Conservation (phyloP, 2,113 vertebrate genomes). For the Rhea americana region DNA sequence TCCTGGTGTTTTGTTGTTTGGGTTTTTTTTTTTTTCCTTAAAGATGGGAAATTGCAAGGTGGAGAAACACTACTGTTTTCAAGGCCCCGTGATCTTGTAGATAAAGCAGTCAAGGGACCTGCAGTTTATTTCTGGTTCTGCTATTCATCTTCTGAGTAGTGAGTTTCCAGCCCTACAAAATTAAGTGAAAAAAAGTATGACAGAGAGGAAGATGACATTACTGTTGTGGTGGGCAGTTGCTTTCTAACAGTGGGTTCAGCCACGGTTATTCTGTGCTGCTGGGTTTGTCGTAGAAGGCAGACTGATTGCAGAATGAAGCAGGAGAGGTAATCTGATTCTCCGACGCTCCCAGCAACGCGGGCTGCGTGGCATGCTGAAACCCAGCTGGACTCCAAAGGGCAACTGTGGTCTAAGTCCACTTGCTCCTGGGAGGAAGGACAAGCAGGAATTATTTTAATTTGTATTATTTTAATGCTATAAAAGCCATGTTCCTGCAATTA, state of each 20-base stretch:
- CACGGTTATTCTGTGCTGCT: not conserved
- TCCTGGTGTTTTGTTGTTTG: no score
- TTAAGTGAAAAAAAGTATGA: not conserved
- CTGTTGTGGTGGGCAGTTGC: not conserved
- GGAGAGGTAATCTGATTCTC: conserved; percentile 1
- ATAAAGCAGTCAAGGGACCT: not conserved
- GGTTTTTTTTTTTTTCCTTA: no score
- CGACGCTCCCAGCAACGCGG: rapidly evolving
- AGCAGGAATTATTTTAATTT: conserved; percentile 32
- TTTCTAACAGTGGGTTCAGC: not conserved
- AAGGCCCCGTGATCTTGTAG: not conserved
- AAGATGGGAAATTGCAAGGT: no score
- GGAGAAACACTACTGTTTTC: no score
- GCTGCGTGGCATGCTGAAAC: rapidly evolving
- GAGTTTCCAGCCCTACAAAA: not conserved
- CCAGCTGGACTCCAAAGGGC: not conserved
- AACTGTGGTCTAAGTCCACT: not conserved
- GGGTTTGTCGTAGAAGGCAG: not conserved
- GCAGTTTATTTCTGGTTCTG: not conserved
- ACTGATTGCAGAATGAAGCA: not conserved
- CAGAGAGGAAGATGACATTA: not conserved
- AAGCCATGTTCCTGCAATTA: conserved; percentile 52
- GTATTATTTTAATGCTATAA: conserved; percentile 19
- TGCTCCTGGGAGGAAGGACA: not conserved
- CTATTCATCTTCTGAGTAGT: not conserved